Conservation (phyloP, 2,797 vertebrate genomes). For the Tamandua tetradactyla region DNA sequence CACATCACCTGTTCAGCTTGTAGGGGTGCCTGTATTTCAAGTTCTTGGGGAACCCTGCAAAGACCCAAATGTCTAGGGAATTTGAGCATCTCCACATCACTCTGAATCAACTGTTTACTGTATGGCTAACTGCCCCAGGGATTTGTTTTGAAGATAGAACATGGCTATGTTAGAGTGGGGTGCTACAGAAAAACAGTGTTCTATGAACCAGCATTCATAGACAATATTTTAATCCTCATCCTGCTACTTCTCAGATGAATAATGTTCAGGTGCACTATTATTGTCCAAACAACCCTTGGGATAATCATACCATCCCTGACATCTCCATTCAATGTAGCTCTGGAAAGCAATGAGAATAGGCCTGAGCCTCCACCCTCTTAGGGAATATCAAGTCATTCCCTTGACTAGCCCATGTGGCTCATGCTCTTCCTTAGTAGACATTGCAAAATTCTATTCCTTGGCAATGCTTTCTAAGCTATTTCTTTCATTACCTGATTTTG, state of each 20-base stretch:
- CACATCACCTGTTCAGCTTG: neutral
- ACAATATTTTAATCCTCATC: neutral
- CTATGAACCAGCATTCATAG: constrained; percentile 6
- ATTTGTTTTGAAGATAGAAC: neutral
- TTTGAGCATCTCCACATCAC: neutral
- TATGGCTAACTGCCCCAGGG: neutral
- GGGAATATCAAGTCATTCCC: neutral
- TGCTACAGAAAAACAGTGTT: constrained; percentile 3
- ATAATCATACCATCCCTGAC: neutral
- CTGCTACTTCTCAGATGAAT: neutral
- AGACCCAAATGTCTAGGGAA: neutral
- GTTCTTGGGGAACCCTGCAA: neutral
- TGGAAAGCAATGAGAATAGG: neutral
- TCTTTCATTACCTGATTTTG: neutral
- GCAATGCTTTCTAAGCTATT: neutral
- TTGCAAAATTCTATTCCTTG: neutral
- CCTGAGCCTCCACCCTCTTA: neutral
- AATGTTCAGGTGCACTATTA: neutral
- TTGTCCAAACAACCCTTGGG: neutral
- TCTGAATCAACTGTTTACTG: constrained; percentile 12
- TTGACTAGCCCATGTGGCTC: neutral
- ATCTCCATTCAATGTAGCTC: neutral
- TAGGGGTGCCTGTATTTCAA: neutral
- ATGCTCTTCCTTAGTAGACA: neutral
- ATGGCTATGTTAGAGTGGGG: neutral